Evolutionary conservation across 2,797 vertebrate species (phyloP), one percentile per base, ranked within the genome.

Genomic region (Bucorvus abyssinicus): DNA sequence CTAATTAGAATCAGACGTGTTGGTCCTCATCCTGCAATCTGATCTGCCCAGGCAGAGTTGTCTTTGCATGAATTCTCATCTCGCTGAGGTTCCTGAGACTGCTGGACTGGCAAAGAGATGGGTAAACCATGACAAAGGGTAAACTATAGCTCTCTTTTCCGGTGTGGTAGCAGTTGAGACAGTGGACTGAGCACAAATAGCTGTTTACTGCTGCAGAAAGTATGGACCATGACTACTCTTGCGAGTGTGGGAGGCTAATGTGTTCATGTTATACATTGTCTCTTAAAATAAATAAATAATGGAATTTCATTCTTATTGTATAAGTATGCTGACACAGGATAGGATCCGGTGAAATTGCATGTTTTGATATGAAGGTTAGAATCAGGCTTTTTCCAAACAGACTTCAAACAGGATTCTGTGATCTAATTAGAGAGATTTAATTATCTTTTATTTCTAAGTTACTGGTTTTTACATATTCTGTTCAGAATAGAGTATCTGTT

Each of bases 391-490:
- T 92, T 90, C 16, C 64, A 36, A 76, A 71, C 71, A 53, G 53
- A 59, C 30, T 94, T 89, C 59, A 52, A 53, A 74, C 65, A 23
- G 47, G 44, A 49, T 94, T 87, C 95, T 95, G 83, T 90, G 84
- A 87, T 81, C 53, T 81, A 61, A 59, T 93, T 90, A 74, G 61
- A 52, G 59, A 77, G 49, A 87, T 92, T 84, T 84, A 87, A 93
- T 83, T 86, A 68, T 57, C 45, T 91, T 77, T 93, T 94, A 57
- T 64, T 92, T 56, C 53, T 45, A 86, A 79, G 78, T 91, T 80
- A 95, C 5, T 89, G 84, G 5, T 68, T 97, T 96, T 94, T 64
- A 92, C 78, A 89, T 64, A 56, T 84, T 92, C 81, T 93, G 52
- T 74, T 94, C 30, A 82, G 85, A 89, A 61, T 82, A 87, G 85